These are phyloP conservation scores for Vesta saturnalis DNA, from an alignment of 2,888 invertebrate species.

Conservation along the genomic window DNA sequence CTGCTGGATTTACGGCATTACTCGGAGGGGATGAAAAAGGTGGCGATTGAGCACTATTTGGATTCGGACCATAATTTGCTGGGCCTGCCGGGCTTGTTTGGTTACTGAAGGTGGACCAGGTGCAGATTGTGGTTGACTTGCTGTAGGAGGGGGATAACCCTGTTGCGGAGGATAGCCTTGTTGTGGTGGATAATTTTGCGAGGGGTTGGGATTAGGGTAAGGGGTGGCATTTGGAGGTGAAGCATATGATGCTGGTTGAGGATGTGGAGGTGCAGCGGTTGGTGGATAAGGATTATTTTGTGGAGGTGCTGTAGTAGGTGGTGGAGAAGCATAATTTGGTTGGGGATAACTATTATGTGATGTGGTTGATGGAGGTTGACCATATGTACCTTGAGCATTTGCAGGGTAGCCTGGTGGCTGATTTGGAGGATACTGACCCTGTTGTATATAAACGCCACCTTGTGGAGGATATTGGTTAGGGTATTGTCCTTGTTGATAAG, in stretches of 20 bases:
- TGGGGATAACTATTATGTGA: constrained; percentile 69
- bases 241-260: constrained; percentile 54
- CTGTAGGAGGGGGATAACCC: constrained; percentile 67
- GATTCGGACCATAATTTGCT: constrained; percentile 60
- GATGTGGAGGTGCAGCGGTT: constrained; percentile 55
- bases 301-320: constrained; percentile 53
- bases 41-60: constrained; percentile 67
- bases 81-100: constrained; percentile 65
- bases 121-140: constrained; percentile 68
- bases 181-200: constrained; percentile 59
- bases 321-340: constrained; percentile 57
- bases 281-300: constrained; percentile 60
- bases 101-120: constrained; percentile 64
- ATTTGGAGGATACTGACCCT: constrained; percentile 72
- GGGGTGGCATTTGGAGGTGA: constrained; percentile 57
- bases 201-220: constrained; percentile 53
- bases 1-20: constrained; percentile 62
- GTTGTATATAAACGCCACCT: constrained; percentile 72
- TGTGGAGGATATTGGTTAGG: constrained; percentile 74
- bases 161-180: constrained; percentile 69
- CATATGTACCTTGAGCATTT: constrained; percentile 68
- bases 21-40: constrained; percentile 68
- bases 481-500: constrained; percentile 75
- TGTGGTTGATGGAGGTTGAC: constrained; percentile 70
- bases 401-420: constrained; percentile 75